Base-by-base conservation (phyloP, 2,888 invertebrate genomes). In the Ochropleura leucogaster region DNA sequence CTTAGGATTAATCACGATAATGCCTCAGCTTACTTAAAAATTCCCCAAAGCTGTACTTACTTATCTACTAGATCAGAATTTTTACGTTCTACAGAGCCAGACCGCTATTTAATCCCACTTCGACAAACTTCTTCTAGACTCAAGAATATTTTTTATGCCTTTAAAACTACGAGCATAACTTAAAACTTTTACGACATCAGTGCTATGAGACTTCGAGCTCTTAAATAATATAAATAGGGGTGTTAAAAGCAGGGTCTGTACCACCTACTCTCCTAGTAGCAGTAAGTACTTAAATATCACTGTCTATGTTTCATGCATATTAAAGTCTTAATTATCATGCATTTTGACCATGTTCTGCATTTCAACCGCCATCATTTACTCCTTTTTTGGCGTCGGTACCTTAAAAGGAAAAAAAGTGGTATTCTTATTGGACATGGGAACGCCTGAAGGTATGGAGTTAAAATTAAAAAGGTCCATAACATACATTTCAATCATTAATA, bases 141-240 rank as follows among this genome's bases (percentile, higher is more conserved):
- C 47, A 10, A 73, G 74, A 72, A 59, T 30, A 30, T 59, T 57
- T 68, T 79, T 71, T 57, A 65, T 60, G 59, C 20, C 30, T 55
- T 57, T 60, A 73, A 65, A 55, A 65, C 30, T 40, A 49, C 9
- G 57, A 69, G 59, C 51, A 75, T 83, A 72, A 75, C 70, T 85
- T 74, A 12, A 67, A 74, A n/a, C 12, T 77, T 78, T 83, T 74
- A 83, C 60, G 82, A 79, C 64, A 78, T 47, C n/a, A 42, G 70
- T 30, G 68, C 63, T 7, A 51, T 18, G 60, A 51, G 18, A 18
- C 40, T 30, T 53, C 47, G 53, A 67, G 57, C 51, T 62, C 68
- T 73, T 74, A 71, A 76, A 84, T 78, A 78, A 78, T 68, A 78
- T 68, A 72, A 77, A 62, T 83, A 60, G 9, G 59, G 62, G 72